phyloP scores from a whole-genome alignment of 2,113 vertebrate species.

The Archilochus colubris region DNA sequence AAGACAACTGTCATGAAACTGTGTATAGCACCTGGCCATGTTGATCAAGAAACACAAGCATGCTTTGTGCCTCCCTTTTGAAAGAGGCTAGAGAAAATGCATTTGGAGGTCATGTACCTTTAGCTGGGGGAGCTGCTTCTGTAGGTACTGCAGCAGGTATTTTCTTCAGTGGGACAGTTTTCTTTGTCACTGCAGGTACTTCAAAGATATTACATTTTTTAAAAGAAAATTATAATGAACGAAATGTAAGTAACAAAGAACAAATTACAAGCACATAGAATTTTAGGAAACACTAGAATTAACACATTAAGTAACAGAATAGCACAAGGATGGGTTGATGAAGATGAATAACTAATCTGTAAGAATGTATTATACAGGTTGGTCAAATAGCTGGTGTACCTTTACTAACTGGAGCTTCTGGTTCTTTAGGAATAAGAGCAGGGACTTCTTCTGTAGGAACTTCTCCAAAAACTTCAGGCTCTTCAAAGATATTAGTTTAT shows the following conservation, averaged over 20 bases:
- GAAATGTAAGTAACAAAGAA: neutral
- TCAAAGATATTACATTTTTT: conserved; percentile 37
- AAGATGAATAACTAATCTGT: neutral
- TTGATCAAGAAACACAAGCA: neutral
- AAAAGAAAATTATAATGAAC: neutral
- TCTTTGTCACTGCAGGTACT: conserved; percentile 33
- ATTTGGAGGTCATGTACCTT: conserved; percentile 37
- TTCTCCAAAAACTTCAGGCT: conserved; percentile 66
- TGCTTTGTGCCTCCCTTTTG: neutral
- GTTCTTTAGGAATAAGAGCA: conserved; percentile 62
- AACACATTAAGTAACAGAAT: neutral
- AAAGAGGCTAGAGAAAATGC: neutral
- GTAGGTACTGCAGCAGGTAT: neutral
- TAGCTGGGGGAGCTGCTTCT: conserved; percentile 24
- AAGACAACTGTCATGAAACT: neutral
- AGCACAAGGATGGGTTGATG: neutral
- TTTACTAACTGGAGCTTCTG: conserved; percentile 71
- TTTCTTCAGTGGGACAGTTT: conserved; percentile 50
- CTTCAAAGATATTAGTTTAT: conserved; percentile 77
- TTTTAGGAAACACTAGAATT: neutral
- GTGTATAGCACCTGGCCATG: neutral
- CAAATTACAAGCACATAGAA: neutral
- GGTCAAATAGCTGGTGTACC: conserved; percentile 55
- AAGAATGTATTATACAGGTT: neutral
- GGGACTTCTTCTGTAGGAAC: conserved; percentile 49